Base-by-base conservation (phyloP, 1,140 invertebrate genomes). In the Drosophila mayri region DNA sequence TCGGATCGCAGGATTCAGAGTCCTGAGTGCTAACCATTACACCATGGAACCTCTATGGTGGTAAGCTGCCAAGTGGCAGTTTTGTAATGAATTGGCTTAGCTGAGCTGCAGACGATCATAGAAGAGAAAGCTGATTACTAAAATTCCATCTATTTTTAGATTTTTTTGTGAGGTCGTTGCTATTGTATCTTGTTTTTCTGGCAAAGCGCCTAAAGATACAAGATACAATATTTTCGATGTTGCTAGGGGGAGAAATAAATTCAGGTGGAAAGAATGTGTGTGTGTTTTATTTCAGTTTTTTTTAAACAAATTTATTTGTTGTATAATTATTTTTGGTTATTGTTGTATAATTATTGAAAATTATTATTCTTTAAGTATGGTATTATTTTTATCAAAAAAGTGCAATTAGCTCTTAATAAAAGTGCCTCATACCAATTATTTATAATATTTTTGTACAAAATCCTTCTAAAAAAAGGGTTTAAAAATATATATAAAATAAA, bases 1-100 rank as follows among this genome's bases (percentile, higher is more conserved):
- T 96, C 95, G 95, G 95, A 96, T 96, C 96, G 95, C 96, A 96
- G 96, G 96, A 97, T 96, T 96, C 96, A 97, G 94, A 97, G 96
- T 97, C 96, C 96, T 96, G 95, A 96, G 95, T 97, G 96, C 96
- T 97, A 95, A 96, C 96, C 96, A 96, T 96, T 97, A 97, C 96
- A 97, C 96, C 96, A 96, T 96, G 95, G 95, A 95, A 96, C 91
- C 91, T 20, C 44, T 14, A 25, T 58, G 22, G 6, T 1, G 10
- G 7, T 1, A 0, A 0, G 0, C 0, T 7, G 57, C 46, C 14
- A 59, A 62, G 60, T 40, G 38, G 2, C 12, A 54, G 47, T 72
- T 76, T 84, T 72, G 1, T 47, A 72, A 41, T 72, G 43, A 71
- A 37, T 8, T 16, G 7, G 16, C 16, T 22, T 22, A 16, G 30